These are phyloP conservation scores for Ephestia elutella DNA, from an alignment of 1,140 invertebrate species.

Conservation along the genomic window DNA sequence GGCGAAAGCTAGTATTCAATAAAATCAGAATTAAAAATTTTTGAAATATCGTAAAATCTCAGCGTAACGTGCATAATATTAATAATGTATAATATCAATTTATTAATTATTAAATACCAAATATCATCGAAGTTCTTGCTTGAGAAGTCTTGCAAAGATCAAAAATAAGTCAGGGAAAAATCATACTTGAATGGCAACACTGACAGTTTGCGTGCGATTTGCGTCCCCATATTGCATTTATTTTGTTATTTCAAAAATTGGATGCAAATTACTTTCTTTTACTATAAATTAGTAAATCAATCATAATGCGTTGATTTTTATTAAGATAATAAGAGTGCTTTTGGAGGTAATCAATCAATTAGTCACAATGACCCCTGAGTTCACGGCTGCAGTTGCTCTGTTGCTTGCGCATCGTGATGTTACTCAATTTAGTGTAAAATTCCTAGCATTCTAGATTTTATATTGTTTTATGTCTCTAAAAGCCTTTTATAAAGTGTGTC, in stretches of 20 bases:
- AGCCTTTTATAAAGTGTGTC: not conserved
- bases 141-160: no score
- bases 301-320: slow-evolving; percentile 12
- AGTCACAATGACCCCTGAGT: slow-evolving; percentile 47
- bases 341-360: slow-evolving; percentile 28
- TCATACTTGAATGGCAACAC: slow-evolving; percentile 20
- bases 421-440: slow-evolving; percentile 59
- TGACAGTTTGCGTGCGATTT: slow-evolving; percentile 54
- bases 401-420: slow-evolving; percentile 46
- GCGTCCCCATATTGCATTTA: slow-evolving; percentile 50
- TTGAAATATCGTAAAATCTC: no score
- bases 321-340: slow-evolving; percentile 16
- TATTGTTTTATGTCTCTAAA: slow-evolving; percentile 16
- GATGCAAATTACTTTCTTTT: slow-evolving; percentile 19
- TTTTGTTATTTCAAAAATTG: slow-evolving; percentile 37
- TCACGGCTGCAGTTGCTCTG: slow-evolving; percentile 55
- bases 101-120: no score
- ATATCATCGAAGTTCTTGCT: not conserved
- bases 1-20: no score
- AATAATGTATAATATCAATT: no score
- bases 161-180: not conserved
- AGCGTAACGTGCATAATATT: no score
- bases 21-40: no score
- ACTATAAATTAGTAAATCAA: slow-evolving; percentile 10
- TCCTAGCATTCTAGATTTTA: slow-evolving; percentile 40